phyloP scores from a whole-genome alignment of 2,113 vertebrate species.

The Myocastor coypus region DNA sequence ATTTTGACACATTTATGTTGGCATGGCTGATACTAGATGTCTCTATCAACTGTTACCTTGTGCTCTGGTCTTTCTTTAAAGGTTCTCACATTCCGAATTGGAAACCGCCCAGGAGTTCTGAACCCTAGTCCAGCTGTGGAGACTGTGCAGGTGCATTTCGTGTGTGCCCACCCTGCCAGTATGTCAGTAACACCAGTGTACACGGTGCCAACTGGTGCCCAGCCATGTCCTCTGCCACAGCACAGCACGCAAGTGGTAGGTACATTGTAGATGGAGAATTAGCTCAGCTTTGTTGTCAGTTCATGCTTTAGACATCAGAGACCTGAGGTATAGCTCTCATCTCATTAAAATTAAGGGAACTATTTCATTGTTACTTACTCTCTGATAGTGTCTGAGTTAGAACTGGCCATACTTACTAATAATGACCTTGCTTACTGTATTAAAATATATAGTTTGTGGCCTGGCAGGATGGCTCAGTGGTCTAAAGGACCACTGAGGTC shows the following conservation, averaged over 20 bases:
- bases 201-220: constrained; percentile 53
- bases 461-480: too few species aligned
- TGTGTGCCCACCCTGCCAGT: constrained; percentile 82
- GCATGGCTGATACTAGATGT: not conserved
- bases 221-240: constrained; percentile 83
- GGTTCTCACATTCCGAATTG: constrained; percentile 83
- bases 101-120: constrained; percentile 81
- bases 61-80: constrained; percentile 65
- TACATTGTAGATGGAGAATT: not conserved
- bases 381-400: not conserved
- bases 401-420: not conserved
- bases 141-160: constrained; percentile 80
- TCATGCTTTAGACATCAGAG: not conserved
- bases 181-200: constrained; percentile 82
- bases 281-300: not conserved
- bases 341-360: not conserved
- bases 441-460: not conserved
- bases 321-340: not conserved
- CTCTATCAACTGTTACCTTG: not conserved
- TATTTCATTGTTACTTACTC: not conserved
- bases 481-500: too few species aligned
- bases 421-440: not conserved
- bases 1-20: not conserved
- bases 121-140: constrained; percentile 82
- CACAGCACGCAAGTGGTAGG: constrained; percentile 85